phyloP scores from a whole-genome alignment of 2,888 invertebrate species.

The Acanthosepion pharaonis region DNA sequence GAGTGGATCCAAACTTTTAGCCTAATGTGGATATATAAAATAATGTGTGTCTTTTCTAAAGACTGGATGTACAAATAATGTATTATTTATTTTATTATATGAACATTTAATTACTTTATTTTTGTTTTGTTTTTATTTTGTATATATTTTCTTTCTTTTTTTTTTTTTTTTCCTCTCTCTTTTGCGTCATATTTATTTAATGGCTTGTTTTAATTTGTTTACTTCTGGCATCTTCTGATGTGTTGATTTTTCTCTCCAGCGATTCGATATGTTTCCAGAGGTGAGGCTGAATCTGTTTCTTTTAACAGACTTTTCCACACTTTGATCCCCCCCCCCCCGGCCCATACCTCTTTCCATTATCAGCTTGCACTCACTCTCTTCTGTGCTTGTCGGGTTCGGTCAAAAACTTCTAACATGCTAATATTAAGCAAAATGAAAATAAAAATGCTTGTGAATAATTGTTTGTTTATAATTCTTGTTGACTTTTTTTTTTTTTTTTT shows the following conservation, averaged over 20 bases:
- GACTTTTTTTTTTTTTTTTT: no score
- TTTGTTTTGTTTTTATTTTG: not conserved
- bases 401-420: not conserved
- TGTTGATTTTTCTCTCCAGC: slow-evolving; percentile 25
- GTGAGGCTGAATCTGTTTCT: slow-evolving; percentile 39
- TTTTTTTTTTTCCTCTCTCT: not conserved
- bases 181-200: not conserved
- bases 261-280: slow-evolving; percentile 43
- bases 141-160: not conserved
- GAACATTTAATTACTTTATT: not conserved
- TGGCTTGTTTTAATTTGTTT: not conserved
- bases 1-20: no score
- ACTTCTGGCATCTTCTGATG: slow-evolving; percentile 4
- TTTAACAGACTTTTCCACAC: not conserved
- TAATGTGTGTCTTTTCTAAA: not conserved
- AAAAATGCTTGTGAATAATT: not conserved
- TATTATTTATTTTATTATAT: not conserved
- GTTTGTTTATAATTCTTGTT: not conserved
- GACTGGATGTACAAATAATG: not conserved
- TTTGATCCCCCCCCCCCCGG: not conserved
- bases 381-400: not conserved
- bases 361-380: not conserved
- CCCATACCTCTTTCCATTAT: not conserved
- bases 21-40: not conserved
- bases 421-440: not conserved